These are phyloP conservation scores for Clarias batrachus DNA, from an alignment of 2,113 vertebrate genomes.

Conservation along the genomic window DNA sequence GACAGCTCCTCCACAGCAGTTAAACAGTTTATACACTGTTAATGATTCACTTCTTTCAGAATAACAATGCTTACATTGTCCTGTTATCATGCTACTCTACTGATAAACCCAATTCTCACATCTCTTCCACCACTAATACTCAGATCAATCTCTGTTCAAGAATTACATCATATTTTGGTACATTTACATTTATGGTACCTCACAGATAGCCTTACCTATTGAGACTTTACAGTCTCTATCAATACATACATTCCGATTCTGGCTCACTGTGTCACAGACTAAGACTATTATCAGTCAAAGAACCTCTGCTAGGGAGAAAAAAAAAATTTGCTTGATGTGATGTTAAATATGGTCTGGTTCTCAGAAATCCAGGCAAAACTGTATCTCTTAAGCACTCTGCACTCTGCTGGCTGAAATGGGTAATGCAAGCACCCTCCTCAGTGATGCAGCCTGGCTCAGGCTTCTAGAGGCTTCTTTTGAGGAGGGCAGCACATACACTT, in stretches of 20 bases:
- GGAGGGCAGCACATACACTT: constrained; percentile 9
- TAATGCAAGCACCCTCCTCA: constrained; percentile 9
- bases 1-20: neutral
- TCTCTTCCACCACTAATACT: neutral
- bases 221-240: neutral
- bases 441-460: neutral
- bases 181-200: neutral
- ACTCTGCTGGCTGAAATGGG: constrained; percentile 41
- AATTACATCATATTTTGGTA: neutral
- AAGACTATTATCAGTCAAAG: neutral
- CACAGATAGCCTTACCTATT: neutral
- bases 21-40: neutral
- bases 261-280: neutral
- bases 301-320: neutral
- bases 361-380: neutral
- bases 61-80: neutral
- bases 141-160: neutral
- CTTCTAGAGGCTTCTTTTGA: constrained; percentile 49
- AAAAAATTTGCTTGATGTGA: neutral
- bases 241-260: neutral
- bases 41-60: neutral
- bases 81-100: neutral
- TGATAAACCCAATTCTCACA: neutral
- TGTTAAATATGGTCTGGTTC: neutral
- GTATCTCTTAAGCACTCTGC: constrained; percentile 15